Evolutionary conservation across 2,113 vertebrate genomes (phyloP).

Genomic region (Silurus glanis): DNA sequence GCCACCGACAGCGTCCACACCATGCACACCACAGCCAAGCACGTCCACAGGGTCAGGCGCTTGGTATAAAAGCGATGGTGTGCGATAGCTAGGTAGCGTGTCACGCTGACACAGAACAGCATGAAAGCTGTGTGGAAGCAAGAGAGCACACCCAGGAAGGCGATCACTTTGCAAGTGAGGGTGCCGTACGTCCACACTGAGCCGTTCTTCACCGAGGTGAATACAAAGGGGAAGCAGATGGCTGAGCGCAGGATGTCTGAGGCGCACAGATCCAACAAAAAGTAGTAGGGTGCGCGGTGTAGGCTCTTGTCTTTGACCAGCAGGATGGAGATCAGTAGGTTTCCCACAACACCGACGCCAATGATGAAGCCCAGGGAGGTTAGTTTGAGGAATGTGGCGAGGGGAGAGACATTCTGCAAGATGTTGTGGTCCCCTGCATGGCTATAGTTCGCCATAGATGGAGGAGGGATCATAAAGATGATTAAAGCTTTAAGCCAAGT

Average conservation of each 20-base stretch:
- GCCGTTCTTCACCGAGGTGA: constrained; percentile 98
- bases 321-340: constrained; percentile 99
- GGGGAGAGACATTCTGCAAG: constrained; percentile 99
- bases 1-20: constrained; percentile 99
- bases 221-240: constrained; percentile 99
- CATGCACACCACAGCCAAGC: constrained; percentile 98
- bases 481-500: constrained; percentile 93
- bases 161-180: constrained; percentile 98
- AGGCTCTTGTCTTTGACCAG: constrained; percentile 99
- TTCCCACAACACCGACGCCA: constrained; percentile 97
- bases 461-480: constrained; percentile 96
- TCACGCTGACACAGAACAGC: constrained; percentile 98
- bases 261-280: constrained; percentile 97
- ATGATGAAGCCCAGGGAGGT: constrained; percentile 99
- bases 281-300: constrained; percentile 98
- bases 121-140: constrained; percentile 99
- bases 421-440: constrained; percentile 99
- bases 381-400: constrained; percentile 99
- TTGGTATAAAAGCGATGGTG: constrained; percentile 99
- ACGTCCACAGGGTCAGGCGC: constrained; percentile 98
- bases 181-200: constrained; percentile 96
- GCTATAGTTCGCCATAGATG: constrained; percentile 99
- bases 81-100: constrained; percentile 96
- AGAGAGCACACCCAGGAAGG: constrained; percentile 97
- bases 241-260: constrained; percentile 98